These are phyloP conservation scores for Valencia hispanica DNA, from an alignment of 2,797 vertebrate genomes.

Conservation along the genomic window DNA sequence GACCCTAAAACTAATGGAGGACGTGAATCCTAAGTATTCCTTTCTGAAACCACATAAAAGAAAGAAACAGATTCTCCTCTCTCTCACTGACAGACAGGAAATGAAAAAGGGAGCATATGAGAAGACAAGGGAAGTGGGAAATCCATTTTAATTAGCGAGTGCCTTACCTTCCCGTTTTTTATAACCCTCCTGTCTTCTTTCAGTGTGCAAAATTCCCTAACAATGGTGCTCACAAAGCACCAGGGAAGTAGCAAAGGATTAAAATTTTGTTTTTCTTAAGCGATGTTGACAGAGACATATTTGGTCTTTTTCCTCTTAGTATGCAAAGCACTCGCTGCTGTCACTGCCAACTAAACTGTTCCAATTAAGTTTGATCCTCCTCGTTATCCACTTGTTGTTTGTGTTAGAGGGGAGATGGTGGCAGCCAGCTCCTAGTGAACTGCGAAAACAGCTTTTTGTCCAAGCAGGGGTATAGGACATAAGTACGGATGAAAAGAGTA, in stretches of 20 bases:
- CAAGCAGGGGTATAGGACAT: slow-evolving; percentile 11
- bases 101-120: slow-evolving; percentile 3
- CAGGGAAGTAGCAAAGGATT: slow-evolving; percentile 47
- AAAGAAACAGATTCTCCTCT: slow-evolving; percentile 23
- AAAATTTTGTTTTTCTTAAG: slow-evolving; percentile 62
- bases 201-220: slow-evolving; percentile 27
- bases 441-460: slow-evolving; percentile 20
- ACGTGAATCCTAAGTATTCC: slow-evolving; percentile 24
- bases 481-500: slow-evolving; percentile 20
- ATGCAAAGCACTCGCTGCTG: slow-evolving; percentile 42
- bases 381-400: slow-evolving; percentile 50
- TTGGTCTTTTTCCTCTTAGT: slow-evolving; percentile 26
- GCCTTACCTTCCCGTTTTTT: slow-evolving; percentile 55
- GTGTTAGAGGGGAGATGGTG: slow-evolving; percentile 2
- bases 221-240: slow-evolving; percentile 37
- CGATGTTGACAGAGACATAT: slow-evolving; percentile 61
- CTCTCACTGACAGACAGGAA: slow-evolving; percentile 30
- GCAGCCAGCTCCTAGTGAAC: slow-evolving; percentile 48
- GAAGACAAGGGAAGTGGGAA: slow-evolving; percentile 18
- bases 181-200: slow-evolving; percentile 48
- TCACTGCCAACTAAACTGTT: slow-evolving; percentile 44
- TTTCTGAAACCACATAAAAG: slow-evolving; percentile 37
- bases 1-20: slow-evolving; percentile 8
- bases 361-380: slow-evolving; percentile 59
- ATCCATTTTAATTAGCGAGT: slow-evolving; percentile 68